Base-by-base conservation (phyloP, 2,797 vertebrate genomes). In the Sebastes taczanowskii region DNA sequence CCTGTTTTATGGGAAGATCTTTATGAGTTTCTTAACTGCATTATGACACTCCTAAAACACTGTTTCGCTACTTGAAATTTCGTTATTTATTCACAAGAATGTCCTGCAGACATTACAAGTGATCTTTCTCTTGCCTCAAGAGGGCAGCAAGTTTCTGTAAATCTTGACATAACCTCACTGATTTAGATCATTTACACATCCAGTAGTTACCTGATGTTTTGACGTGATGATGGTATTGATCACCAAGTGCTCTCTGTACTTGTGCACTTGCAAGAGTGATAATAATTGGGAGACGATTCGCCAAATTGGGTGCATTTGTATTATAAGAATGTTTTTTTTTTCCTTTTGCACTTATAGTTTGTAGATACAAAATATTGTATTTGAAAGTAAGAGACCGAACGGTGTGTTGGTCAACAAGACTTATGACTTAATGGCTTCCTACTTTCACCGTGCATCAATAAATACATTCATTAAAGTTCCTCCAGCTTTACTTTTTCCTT, bases 41-140 rank as follows among this genome's bases (percentile, higher is more conserved):
- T 77, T 71, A 29, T 62, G 65, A 59, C 38, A 70, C 76, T 61
- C 38, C 7, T 64, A 10, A 79, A 77, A 49, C 65, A 70, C 25
- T 82, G 6, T 85, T 25, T 55, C 73, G 4, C 52, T 72, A 59
- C 67, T 79, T 78, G 34, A 85, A 78, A 67, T 42, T 59, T 18
- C 4, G 65, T 69, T 81, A 90, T 91, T 91, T 90, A 86, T 91
- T 90, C 30, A 75, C 5, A 64, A 74, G 32, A 79, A 78, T 82
- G 53, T 79, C 29, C 29, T 72, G 32, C 3, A 78, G 80, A 88
- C n/a, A 42, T 60, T 18, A 35, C 23, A 65, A 72, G 14, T 7
- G 16, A 46, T 70, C 56, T 61, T 49, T 78, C 29, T 64, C 14
- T 58, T 67, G 25, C 78, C 84, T 82, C 46, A 58, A 81, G 86